These are phyloP conservation scores for Thunnus albacares DNA, from an alignment of 2,797 vertebrate species.

Conservation along the genomic window DNA sequence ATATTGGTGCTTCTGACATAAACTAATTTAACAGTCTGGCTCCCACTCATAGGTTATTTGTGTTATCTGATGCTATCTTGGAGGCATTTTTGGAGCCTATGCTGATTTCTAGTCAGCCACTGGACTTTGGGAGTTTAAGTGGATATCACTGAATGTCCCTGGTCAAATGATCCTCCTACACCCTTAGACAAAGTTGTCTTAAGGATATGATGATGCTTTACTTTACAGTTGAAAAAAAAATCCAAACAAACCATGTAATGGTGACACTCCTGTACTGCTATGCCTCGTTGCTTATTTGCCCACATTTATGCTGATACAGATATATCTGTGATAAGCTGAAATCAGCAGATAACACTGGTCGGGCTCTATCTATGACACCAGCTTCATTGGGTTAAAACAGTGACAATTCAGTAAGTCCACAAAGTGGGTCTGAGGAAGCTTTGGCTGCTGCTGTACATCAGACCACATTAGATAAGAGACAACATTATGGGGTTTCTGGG, in stretches of 20 bases:
- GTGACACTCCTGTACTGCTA: not conserved
- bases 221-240: not conserved
- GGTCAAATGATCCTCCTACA: not conserved
- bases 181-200: not conserved
- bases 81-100: not conserved
- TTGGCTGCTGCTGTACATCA: not conserved
- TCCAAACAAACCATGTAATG: too few species aligned
- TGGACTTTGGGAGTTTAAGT: not conserved
- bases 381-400: not conserved
- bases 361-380: not conserved
- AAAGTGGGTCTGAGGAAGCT: not conserved
- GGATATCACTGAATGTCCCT: not conserved
- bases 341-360: not conserved
- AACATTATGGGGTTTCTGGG: slow-evolving; percentile 21
- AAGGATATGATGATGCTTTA: not conserved
- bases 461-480: not conserved
- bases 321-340: not conserved
- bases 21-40: slow-evolving; percentile 1
- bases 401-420: not conserved
- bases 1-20: not conserved
- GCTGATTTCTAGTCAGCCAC: not conserved
- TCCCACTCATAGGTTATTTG: slow-evolving; percentile 5
- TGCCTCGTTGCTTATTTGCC: not conserved
- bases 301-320: not conserved
- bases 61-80: slow-evolving; percentile 12